Conservation (phyloP, 2,888 invertebrate genomes). For the Hypomecis punctinalis region DNA sequence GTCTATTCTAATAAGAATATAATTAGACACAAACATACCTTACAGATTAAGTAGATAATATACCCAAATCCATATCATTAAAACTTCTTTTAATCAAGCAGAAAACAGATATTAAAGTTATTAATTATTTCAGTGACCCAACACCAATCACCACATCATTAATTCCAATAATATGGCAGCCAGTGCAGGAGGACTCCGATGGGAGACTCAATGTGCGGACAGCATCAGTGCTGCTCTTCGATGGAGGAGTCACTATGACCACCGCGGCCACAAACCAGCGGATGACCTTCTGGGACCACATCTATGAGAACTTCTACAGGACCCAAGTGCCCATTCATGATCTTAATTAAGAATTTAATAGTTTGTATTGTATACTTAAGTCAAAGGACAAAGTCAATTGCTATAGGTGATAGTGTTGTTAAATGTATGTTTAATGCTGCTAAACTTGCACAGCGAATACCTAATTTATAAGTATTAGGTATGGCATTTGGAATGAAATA, state of each 20-base stretch:
- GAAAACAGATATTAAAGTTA: too few relatives aligned
- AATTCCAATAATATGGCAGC: conserved; percentile 70
- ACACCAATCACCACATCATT: conserved; percentile 67
- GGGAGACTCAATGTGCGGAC: conserved; percentile 49
- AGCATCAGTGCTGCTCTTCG: conserved; percentile 54
- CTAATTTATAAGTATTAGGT: not conserved
- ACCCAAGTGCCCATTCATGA: conserved; percentile 41
- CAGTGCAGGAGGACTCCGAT: conserved; percentile 42
- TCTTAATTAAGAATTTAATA: conserved; percentile 28
- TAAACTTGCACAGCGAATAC: not conserved
- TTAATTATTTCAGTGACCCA: conserved; percentile 63
- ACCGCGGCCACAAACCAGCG: conserved; percentile 49
- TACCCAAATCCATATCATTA: too few relatives aligned
- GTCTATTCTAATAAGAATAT: too few relatives aligned
- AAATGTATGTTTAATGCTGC: too few relatives aligned
- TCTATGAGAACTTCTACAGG: conserved; percentile 67
- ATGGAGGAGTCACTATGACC: conserved; percentile 48
- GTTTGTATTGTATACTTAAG: too few relatives aligned
- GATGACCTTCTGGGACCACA: conserved; percentile 69
- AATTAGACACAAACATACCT: too few relatives aligned
- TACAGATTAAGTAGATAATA: too few relatives aligned
- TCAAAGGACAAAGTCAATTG: too few relatives aligned
- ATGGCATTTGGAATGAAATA: too few relatives aligned
- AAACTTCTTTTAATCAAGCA: too few relatives aligned
- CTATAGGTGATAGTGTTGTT: too few relatives aligned